Evolutionary conservation across 2,797 vertebrate genomes (phyloP), one percentile per base, ranked within the genome.

Genomic region (Jordanella pulchra): DNA sequence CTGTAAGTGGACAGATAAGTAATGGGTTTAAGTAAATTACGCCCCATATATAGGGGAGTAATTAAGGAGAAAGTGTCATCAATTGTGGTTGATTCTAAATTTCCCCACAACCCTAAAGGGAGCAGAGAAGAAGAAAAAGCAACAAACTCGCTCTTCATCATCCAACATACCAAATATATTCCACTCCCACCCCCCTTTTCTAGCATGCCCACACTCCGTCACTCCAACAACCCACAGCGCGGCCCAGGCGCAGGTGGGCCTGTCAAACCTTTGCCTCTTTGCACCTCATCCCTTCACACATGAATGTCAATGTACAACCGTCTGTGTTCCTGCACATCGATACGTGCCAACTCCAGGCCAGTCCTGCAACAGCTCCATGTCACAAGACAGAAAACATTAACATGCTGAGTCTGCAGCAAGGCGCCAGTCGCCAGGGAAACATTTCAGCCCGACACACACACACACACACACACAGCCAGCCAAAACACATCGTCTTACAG

Each of bases 321-420:
- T 80, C 61, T 81, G 54, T 9, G 17, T 13, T 30, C 54, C 32
- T 14, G 35, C 44, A 48, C 56, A 56, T 65, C 39, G 32, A 67
- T 67, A 51, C 76, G 70, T 82, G 61, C 64, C 44, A 63, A 61
- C 55, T 54, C 58, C 35, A 72, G 80, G 71, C 76, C 77, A 69
- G 77, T 80, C 53, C 84, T 73, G 86, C 74, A 45, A 86, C 86
- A 81, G 78, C 76, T 88, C 60, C 70, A 81, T 89, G 86, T 91
- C 91, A 91, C 89, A 87, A 90, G 90, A 89, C 78, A 72, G 75
- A 91, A 92, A 91, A 92, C 90, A 91, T 91, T 85, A 91, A 92
- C 89, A 90, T 89, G 91, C 91, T 88, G 88, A 91, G 88, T 92
- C 82, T 88, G 91, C 92, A 91, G 87, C 84, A 79, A 88, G 85